Conservation (phyloP, 1,140 invertebrate species). For the Dolichoris vasculosae region DNA sequence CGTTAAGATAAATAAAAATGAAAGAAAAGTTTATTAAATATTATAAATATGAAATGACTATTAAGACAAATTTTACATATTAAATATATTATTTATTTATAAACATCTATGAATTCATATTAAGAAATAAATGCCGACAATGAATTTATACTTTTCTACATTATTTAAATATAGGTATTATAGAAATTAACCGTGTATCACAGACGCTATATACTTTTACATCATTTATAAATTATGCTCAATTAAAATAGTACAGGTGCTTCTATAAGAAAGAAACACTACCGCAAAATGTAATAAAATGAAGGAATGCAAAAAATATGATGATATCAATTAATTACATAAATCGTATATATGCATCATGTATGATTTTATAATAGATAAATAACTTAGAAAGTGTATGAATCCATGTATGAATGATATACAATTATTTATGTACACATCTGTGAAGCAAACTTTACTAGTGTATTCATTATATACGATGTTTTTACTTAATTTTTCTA, state of each 20-base stretch:
- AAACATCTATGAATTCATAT: background rate
- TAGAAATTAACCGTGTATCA: too few species aligned
- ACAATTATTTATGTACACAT: background rate
- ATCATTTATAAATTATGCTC: background rate
- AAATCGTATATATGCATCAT: background rate
- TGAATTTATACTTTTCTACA: background rate
- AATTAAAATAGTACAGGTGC: background rate
- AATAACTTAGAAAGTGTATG: background rate
- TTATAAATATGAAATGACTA: background rate
- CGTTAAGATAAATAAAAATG: too few species aligned
- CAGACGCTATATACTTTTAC: too few species aligned
- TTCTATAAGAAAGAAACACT: background rate
- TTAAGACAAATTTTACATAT: background rate
- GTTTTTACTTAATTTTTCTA: background rate
- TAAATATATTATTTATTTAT: background rate
- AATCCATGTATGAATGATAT: background rate
- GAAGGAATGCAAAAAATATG: background rate
- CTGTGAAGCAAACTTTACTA: background rate
- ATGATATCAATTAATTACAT: slow-evolving; percentile 1
- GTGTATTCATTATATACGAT: background rate
- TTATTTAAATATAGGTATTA: background rate
- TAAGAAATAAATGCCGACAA: background rate
- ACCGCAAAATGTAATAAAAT: background rate
- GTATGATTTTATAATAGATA: background rate
- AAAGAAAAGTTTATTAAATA: too few species aligned